phyloP scores from a whole-genome alignment of 2,113 vertebrate genomes.

The Acanthochromis polyacanthus region DNA sequence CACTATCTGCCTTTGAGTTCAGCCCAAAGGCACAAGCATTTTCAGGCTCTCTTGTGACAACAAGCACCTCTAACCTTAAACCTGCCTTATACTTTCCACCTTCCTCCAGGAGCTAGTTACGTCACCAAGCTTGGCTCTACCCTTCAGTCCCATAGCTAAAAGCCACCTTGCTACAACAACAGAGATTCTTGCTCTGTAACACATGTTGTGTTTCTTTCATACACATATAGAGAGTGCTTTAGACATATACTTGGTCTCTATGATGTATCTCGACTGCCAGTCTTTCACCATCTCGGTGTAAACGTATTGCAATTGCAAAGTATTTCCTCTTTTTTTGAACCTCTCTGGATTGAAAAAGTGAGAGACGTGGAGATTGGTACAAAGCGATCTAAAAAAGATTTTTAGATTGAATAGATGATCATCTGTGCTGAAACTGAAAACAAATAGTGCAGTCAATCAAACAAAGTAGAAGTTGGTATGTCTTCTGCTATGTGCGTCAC shows the following conservation, averaged over 20 bases:
- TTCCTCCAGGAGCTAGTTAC: not conserved
- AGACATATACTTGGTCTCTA: not conserved
- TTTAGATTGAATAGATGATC: not conserved
- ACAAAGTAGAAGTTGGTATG: not conserved
- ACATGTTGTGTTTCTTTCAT: not conserved
- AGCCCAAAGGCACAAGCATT: conserved; percentile 19
- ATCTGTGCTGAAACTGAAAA: not conserved
- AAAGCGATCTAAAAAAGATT: not conserved
- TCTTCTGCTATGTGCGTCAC: not conserved
- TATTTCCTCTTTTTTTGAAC: not conserved
- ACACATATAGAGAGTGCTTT: not conserved
- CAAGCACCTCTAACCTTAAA: conserved; percentile 16
- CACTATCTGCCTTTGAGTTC: conserved; percentile 13
- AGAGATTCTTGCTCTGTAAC: conserved; percentile 9
- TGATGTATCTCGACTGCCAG: not conserved
- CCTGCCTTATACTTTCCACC: conserved; percentile 2
- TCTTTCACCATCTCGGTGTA: not conserved
- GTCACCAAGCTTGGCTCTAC: conserved; percentile 5
- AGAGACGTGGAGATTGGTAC: not conserved
- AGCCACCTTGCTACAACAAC: not conserved
- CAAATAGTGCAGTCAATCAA: not conserved
- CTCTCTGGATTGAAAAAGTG: not conserved
- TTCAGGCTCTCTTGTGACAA: conserved; percentile 26
- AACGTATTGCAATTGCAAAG: not conserved
- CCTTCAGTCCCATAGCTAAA: conserved; percentile 17